Evolutionary conservation across 2,888 invertebrate species (phyloP).

Genomic region (Anagyrus pseudococci): DNA sequence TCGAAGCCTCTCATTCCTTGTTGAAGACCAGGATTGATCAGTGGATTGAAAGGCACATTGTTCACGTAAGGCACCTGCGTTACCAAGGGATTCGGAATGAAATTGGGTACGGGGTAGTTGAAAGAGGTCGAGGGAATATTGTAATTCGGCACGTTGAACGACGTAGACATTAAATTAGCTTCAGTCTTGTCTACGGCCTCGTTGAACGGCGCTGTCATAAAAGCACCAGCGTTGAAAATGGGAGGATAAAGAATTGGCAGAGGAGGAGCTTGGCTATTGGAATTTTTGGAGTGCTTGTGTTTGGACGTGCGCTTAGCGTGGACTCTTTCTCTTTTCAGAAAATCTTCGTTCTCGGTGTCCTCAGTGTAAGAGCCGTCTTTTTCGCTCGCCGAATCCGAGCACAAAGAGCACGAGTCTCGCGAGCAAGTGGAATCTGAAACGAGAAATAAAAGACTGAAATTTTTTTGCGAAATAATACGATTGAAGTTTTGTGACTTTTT

Average conservation of each 20-base stretch:
- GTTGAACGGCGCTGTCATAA: constrained; percentile 53
- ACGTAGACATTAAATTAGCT: constrained; percentile 46
- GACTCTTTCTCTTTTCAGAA: constrained; percentile 47
- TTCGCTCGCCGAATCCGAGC: constrained; percentile 63
- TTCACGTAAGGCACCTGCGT: constrained; percentile 11
- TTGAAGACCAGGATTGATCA: constrained; percentile 28
- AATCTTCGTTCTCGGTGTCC: constrained; percentile 54
- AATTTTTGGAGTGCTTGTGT: constrained; percentile 58
- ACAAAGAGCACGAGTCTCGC: constrained; percentile 74
- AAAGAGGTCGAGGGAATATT: constrained; percentile 32
- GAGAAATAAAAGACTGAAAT: constrained; percentile 33
- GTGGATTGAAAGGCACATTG: background rate
- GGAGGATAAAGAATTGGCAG: constrained; percentile 48
- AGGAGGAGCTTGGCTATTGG: constrained; percentile 59
- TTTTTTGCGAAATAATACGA: too few species aligned
- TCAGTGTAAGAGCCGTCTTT: constrained; percentile 60
- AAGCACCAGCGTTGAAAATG: constrained; percentile 44
- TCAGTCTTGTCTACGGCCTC: constrained; percentile 42
- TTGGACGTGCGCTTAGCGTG: constrained; percentile 57
- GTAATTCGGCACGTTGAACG: constrained; percentile 43
- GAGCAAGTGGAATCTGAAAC: constrained; percentile 74
- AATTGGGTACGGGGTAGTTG: constrained; percentile 31
- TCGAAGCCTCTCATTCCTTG: constrained; percentile 35
- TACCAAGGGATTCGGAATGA: constrained; percentile 24
- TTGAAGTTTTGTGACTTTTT: background rate